Evolutionary conservation across 2,888 invertebrate genomes (phyloP).

Genomic region (Hydrotaea cyrtoneurina): DNA sequence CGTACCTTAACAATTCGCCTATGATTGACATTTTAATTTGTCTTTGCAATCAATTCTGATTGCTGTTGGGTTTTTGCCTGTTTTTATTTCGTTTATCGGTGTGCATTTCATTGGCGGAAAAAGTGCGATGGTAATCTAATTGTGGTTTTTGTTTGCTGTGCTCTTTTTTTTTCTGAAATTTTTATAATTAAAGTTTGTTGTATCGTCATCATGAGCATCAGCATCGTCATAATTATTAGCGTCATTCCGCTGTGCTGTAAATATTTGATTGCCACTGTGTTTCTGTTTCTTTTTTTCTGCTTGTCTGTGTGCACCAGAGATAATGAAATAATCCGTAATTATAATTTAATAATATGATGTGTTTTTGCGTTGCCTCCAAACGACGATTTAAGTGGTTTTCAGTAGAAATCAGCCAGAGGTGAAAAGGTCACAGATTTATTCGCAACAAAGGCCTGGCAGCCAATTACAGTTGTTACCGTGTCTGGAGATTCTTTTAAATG

Average conservation of each 20-base stretch:
- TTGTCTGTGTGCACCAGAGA: no score
- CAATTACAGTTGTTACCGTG: no score
- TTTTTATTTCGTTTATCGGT: neutral
- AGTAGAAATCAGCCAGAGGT: no score
- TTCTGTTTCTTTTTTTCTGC: neutral
- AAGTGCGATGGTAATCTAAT: constrained; percentile 46
- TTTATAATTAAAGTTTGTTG: constrained; percentile 37
- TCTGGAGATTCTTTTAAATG: no score
- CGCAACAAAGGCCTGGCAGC: no score
- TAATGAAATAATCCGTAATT: no score
- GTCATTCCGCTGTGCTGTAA: neutral
- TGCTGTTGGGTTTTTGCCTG: neutral
- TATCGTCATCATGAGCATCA: neutral
- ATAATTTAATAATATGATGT: no score
- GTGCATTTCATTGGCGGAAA: constrained; percentile 34
- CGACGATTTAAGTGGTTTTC: no score
- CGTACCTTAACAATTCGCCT: constrained; percentile 1
- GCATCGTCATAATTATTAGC: neutral
- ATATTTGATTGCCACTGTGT: constrained; percentile 1
- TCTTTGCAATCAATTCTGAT: neutral
- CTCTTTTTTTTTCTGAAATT: constrained; percentile 8
- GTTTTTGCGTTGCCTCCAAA: no score
- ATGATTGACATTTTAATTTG: constrained; percentile 1
- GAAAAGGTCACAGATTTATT: no score
- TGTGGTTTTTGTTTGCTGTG: constrained; percentile 22